Evolutionary conservation across 2,888 invertebrate genomes (phyloP), one percentile per base, ranked within the genome.

Genomic region (Ectemnius lituratus): DNA sequence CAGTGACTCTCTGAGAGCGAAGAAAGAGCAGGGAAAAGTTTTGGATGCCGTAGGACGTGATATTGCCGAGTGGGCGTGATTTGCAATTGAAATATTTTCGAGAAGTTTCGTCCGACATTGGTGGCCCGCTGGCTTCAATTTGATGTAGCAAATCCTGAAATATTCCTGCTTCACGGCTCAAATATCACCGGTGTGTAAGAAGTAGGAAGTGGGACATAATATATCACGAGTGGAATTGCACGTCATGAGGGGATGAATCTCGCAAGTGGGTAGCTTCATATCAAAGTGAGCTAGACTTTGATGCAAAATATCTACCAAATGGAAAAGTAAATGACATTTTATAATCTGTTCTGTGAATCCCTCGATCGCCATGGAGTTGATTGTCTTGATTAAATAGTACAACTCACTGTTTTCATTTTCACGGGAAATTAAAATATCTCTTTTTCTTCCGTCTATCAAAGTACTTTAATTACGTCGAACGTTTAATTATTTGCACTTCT

Each of bases 1-100:
- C 16, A n/a, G 37, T 59, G 66, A 69, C 56, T 63, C 63, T 37
- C 6, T 5, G 4, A 18, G n/a, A 14, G 52, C 14, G 52, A 14
- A 52, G 52, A 52, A 14, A 16, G 2, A 14, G 14, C 14, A 6
- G 13, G 59, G 61, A 56, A 67, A 75, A 70, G 56, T 65, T 73
- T 45, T 45, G 46, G 46, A 68, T 28, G 23, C 28, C 57, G 58
- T 59, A 56, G 65, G 46, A 59, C 67, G 23, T 45, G 57, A 46
- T 14, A 58, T 37, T 37, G 62, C 56, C 58, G 28, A 62, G 45
- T 47, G 11, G 46, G 47, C 16, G 13, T 71, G 64, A 79, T 79
- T 73, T 76, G 67, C 73, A 79, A 78, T 78, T 76, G 69, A 78
- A 67, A 76, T 79, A 70, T 73, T 28, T 14, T 45, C 23, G 45